A percentile compares a stretch with the other conserved stretches of the same genome.
Conservation (phyloP, 2,113 vertebrate genomes). For the Cheirogaleus medius region DNA sequence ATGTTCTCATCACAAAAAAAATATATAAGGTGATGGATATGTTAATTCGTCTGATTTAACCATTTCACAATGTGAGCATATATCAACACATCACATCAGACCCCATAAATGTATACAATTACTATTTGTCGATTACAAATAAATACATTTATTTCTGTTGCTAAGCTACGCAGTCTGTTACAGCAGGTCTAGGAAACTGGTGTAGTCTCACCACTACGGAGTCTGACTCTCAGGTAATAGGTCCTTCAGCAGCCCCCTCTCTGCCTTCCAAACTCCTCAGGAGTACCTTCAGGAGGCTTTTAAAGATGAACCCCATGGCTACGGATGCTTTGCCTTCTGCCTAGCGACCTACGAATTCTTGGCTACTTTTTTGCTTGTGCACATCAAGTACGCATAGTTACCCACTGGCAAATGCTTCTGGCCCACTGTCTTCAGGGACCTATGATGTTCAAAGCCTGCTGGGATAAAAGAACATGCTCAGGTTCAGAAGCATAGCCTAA, state of each 20-base stretch:
- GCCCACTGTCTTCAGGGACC: slow-evolving; percentile 17
- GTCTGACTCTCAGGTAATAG: not conserved
- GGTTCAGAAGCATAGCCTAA: slow-evolving; percentile 36
- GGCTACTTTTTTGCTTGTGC: not conserved
- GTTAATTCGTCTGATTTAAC: not conserved
- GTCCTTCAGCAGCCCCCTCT: not conserved
- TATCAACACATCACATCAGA: not conserved
- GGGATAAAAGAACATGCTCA: slow-evolving; percentile 17
- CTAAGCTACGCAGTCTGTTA: not conserved
- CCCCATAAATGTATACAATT: not conserved
- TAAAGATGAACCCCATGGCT: not conserved
- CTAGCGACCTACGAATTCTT: not conserved
- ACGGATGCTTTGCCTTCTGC: not conserved
- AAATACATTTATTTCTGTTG: not conserved
- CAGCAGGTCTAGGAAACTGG: not conserved
- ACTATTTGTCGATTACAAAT: not conserved
- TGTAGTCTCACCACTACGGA: not conserved
- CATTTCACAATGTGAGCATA: not conserved
- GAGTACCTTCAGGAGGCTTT: not conserved
- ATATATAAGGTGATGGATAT: not conserved
- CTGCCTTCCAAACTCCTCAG: not conserved
- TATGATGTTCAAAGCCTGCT: slow-evolving; percentile 25
- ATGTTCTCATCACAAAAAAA: not conserved
- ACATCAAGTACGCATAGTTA: slow-evolving; percentile 20
- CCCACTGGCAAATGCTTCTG: not conserved